Evolutionary conservation across 2,113 vertebrate genomes (phyloP), one percentile per base, ranked within the genome.

Genomic region (Gallinago paraguaiae): DNA sequence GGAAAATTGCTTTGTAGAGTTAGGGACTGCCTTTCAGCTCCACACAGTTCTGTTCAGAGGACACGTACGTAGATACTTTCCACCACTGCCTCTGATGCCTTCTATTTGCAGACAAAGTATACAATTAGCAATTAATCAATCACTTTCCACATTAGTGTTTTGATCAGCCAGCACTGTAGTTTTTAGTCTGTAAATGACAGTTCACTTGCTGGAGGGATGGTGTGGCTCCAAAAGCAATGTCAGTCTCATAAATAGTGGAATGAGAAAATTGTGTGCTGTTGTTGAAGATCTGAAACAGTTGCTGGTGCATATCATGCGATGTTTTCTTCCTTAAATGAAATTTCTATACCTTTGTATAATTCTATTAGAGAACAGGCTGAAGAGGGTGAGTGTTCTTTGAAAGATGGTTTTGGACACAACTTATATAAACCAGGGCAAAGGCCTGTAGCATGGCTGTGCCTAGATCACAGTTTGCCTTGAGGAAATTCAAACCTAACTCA

Each of bases 31-130:
- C 43, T 56, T 72, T 81, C 22, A 28, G 6, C 22, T 77, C 48
- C 37, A 54, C 41, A 53, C 4, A 46, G 8, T 7, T 72, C 43
- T 33, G 4, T 30, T 64, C 43, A 46, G 28, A 60, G 25, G 6
- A 30, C 0, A 0, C 22, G 7, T 11, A 17, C 8, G 6, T 37
- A 33, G 43, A 20, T 11, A 45, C 14, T 65, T 83, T 76, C 56
- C 51, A 17, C 6, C 30, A 56, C 41, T 77, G 68, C 14, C 18
- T 69, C n/a, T 84, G 31, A 45, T 60, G 17, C 23, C 17, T 77
- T 84, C 2, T 2, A 18, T 90, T 77, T 69, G 14, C 28, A 90
- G 48, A 53, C 11, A 83, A 31, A 77, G 5, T 33, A 45, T 6
- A 39, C 15, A 57, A 63, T 39, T 63, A 83, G 9, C 25, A 45